phyloP scores from a whole-genome alignment of 1,140 invertebrate genomes.

The Drosophila melanica region DNA sequence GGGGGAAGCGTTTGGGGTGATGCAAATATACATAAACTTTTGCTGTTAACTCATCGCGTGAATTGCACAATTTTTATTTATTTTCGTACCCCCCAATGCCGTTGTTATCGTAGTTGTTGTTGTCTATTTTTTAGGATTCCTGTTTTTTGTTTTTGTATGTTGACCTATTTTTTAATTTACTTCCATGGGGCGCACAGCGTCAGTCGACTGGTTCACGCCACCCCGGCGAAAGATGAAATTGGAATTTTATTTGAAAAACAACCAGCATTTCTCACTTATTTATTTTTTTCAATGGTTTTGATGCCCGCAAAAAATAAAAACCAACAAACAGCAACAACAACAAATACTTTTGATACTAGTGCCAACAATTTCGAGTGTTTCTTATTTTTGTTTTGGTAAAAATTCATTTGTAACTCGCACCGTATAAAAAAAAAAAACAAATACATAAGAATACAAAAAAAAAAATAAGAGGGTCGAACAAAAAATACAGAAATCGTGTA shows the following conservation, averaged over 20 bases:
- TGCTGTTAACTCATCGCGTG: slow-evolving; percentile 74
- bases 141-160: slow-evolving; percentile 11
- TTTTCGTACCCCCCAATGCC: slow-evolving; percentile 11
- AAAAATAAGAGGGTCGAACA: slow-evolving; percentile 19
- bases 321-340: slow-evolving; percentile 25
- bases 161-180: slow-evolving; percentile 79
- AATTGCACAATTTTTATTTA: slow-evolving; percentile 60
- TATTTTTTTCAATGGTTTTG: slow-evolving; percentile 18
- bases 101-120: neutral
- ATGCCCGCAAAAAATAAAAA: slow-evolving; percentile 30
- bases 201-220: neutral
- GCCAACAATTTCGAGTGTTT: slow-evolving; percentile 19
- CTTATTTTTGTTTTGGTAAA: slow-evolving; percentile 5
- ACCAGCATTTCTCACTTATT: slow-evolving; percentile 45
- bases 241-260: slow-evolving; percentile 66
- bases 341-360: slow-evolving; percentile 31
- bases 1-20: neutral
- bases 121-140: slow-evolving; percentile 17
- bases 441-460: slow-evolving; percentile 21
- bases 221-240: slow-evolving; percentile 58
- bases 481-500: slow-evolving; percentile 63
- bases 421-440: slow-evolving; percentile 12
- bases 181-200: slow-evolving; percentile 11
- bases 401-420: slow-evolving; percentile 29
- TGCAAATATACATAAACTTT: slow-evolving; percentile 61